phyloP scores from a whole-genome alignment of 2,797 vertebrate species.

The Chiloscyllium punctatum region DNA sequence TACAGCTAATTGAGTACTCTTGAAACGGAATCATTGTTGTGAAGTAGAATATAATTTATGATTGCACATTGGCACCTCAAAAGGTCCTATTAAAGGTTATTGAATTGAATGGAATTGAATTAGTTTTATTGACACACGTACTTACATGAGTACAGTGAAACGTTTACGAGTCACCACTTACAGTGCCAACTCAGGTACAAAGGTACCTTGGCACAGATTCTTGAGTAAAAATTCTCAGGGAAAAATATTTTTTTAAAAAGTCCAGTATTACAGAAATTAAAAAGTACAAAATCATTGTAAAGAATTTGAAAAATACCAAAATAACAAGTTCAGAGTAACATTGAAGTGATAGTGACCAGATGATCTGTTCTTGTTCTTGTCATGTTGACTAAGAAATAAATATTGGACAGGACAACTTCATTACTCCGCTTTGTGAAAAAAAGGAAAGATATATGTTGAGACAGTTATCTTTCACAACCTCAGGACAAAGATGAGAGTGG shows the following conservation, averaged over 20 bases:
- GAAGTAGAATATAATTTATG: not conserved
- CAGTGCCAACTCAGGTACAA: too few relatives aligned
- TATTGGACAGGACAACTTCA: not conserved
- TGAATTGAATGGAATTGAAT: too few relatives aligned
- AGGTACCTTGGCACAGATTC: too few relatives aligned
- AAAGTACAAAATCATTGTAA: too few relatives aligned
- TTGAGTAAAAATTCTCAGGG: too few relatives aligned
- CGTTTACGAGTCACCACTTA: too few relatives aligned
- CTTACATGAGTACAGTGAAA: too few relatives aligned
- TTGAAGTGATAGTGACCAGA: not conserved
- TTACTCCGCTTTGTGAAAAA: not conserved
- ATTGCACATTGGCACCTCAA: not conserved
- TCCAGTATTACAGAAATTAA: too few relatives aligned
- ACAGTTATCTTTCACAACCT: not conserved
- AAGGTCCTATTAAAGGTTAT: not conserved
- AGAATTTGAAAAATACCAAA: too few relatives aligned
- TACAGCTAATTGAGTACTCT: not conserved
- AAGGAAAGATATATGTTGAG: not conserved
- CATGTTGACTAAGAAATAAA: not conserved
- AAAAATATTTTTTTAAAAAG: too few relatives aligned
- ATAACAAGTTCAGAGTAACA: not conserved
- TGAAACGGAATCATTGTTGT: not conserved
- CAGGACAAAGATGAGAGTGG: too few relatives aligned
- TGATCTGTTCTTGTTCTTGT: not conserved
- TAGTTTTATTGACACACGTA: too few relatives aligned